Evolutionary conservation across 1,140 invertebrate species (phyloP).

Genomic region (Antheraea mylitta): DNA sequence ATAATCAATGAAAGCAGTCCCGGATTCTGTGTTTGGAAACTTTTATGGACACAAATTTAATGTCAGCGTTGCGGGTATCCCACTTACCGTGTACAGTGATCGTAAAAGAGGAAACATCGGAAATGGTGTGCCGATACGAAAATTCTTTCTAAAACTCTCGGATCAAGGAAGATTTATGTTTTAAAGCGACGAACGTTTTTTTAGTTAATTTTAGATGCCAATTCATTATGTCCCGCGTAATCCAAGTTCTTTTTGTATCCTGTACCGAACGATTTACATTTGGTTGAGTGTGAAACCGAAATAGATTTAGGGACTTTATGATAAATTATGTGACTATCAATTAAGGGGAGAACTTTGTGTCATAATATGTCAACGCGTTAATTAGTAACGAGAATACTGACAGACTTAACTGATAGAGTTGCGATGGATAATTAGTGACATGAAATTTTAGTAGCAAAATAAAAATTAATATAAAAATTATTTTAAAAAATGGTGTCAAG

Average conservation of each 20-base stretch:
- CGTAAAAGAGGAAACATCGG: constrained; percentile 24
- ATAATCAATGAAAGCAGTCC: constrained; percentile 10
- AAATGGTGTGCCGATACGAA: constrained; percentile 38
- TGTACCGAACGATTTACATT: constrained; percentile 41
- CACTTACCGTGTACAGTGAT: constrained; percentile 19
- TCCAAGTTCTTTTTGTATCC: constrained; percentile 23
- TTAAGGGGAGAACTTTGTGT: constrained; percentile 48
- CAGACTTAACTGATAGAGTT: constrained; percentile 55
- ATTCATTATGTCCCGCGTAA: constrained; percentile 45
- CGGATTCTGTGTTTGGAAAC: constrained; percentile 19
- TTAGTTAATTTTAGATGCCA: constrained; percentile 43
- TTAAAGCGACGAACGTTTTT: constrained; percentile 35
- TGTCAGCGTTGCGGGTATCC: constrained; percentile 8
- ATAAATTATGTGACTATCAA: constrained; percentile 57
- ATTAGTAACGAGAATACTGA: constrained; percentile 60
- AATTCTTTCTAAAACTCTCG: constrained; percentile 45
- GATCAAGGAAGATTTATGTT: constrained; percentile 44
- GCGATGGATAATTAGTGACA: constrained; percentile 53
- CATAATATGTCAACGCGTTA: constrained; percentile 69
- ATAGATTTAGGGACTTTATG: constrained; percentile 37
- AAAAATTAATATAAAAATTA: constrained; percentile 1
- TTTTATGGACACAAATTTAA: constrained; percentile 29
- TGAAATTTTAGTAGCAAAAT: constrained; percentile 25
- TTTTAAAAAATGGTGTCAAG: constrained; percentile 28
- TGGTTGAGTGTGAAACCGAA: constrained; percentile 1